Evolutionary conservation across 2,888 invertebrate genomes (phyloP), one percentile per base, ranked within the genome.

Genomic region (Rutpela maculata): DNA sequence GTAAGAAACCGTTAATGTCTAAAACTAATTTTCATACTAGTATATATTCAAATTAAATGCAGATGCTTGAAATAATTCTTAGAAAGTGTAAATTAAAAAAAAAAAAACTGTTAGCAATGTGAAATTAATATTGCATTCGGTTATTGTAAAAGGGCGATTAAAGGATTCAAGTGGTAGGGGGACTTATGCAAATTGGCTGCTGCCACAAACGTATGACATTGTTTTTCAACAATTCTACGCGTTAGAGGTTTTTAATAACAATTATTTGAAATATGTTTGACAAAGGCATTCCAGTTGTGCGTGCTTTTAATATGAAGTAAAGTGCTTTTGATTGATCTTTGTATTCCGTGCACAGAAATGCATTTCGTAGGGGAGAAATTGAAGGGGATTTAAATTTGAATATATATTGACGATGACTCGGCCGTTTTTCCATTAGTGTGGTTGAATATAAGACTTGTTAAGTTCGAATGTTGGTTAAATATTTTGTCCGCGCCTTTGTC

Each of bases 371-470:
- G 83, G 80, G 79, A 74, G 73, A 78, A 78, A 80, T 11, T 78
- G 78, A 81, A 85, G 86, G 85, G 87, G 86, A 87, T 86, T 86
- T 83, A 86, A 88, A 88, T 88, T 88, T 88, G 87, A 88, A 88
- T 88, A 88, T 88, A 88, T 88, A 88, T 88, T 88, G 86, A 85
- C 83, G 86, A 87, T 88, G 87, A 88, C 87, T 87, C 82, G 85
- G 75, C 84, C 82, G 81, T 84, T 85, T 84, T 85, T 81, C 79
- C 80, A 80, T 82, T 83, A 81, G 77, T 79, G 80, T 65, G 77
- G 78, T 68, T 74, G 76, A 78, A 72, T 71, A 67, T 75, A 19
- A 63, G 80, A 73, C 79, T 76, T 67, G 78, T 81, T 78, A 70
- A 77, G 66, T 62, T 62, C 63, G 65, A 78, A 78, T 74, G 79